phyloP scores from a whole-genome alignment of 30 jellyfish, hydroid and myxozoan species.

The Phacellophora camtschatica region DNA sequence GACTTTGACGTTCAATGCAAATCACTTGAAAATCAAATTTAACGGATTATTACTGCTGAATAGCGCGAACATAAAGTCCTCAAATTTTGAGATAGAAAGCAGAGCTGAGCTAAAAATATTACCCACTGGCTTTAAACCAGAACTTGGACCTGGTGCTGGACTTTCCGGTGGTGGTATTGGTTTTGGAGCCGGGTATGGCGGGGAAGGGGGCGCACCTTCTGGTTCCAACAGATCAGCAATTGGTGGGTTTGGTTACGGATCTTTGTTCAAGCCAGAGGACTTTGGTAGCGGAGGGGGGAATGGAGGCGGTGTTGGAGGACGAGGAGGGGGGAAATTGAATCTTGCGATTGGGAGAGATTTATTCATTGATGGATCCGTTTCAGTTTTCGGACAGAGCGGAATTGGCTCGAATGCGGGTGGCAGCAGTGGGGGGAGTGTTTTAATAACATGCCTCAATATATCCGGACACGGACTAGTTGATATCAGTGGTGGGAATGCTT shows the following conservation, averaged over 20 bases:
- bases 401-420: constrained; percentile 53
- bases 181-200: constrained; percentile 67
- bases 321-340: constrained; percentile 49
- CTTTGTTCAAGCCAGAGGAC: constrained; percentile 42
- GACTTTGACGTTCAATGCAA: constrained; percentile 13
- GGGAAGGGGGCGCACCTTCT: constrained; percentile 53
- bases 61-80: background rate
- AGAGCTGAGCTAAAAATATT: constrained; percentile 8
- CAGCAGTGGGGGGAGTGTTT: constrained; percentile 67
- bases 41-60: constrained; percentile 38
- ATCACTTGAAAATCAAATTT: constrained; percentile 32
- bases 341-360: constrained; percentile 39
- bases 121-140: constrained; percentile 23
- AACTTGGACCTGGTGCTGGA: constrained; percentile 59
- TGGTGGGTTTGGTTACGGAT: constrained; percentile 46
- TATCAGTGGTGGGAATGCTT: constrained; percentile 57
- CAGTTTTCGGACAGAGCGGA: constrained; percentile 35
- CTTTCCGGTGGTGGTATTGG: constrained; percentile 12
- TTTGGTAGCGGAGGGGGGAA: constrained; percentile 60
- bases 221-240: background rate
- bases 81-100: constrained; percentile 48
- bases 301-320: constrained; percentile 52
- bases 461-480: constrained; percentile 62
- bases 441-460: constrained; percentile 37
- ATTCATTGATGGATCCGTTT: constrained; percentile 44